These are phyloP conservation scores for Pediacus dermestoides DNA, from an alignment of 2,888 invertebrate genomes.

Conservation along the genomic window DNA sequence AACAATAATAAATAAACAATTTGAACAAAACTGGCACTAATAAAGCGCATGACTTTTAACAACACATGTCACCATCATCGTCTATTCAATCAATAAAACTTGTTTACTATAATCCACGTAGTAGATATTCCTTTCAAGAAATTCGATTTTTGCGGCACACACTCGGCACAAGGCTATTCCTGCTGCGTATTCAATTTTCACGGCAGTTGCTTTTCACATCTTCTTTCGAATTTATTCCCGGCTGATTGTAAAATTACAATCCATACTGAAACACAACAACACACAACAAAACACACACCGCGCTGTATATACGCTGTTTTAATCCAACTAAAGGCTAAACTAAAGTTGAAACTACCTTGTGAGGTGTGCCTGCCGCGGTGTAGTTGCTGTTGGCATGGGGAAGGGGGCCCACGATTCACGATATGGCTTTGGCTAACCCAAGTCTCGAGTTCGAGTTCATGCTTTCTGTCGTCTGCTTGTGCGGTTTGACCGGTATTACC, in stretches of 20 bases:
- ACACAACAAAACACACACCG: conserved; percentile 7
- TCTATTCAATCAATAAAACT: conserved; percentile 35
- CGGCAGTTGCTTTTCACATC: conserved; percentile 23
- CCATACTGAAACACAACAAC: background rate
- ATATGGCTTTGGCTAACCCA: background rate
- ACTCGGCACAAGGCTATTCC: too few relatives aligned
- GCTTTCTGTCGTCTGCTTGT: conserved; percentile 18
- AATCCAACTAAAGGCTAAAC: conserved; percentile 34
- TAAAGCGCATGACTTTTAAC: conserved; percentile 26
- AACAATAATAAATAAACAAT: conserved; percentile 22
- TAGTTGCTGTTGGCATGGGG: conserved; percentile 22
- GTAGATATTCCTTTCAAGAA: conserved; percentile 15
- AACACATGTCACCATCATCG: conserved; percentile 30
- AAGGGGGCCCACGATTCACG: conserved; percentile 26
- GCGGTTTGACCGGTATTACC: conserved; percentile 25
- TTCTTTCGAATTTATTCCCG: conserved; percentile 17
- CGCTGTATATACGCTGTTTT: conserved; percentile 30
- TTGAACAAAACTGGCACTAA: conserved; percentile 16
- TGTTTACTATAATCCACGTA: conserved; percentile 33
- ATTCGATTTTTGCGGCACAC: conserved; percentile 21
- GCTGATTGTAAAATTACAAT: background rate
- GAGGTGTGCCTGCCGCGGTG: conserved; percentile 34
- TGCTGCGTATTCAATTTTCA: conserved; percentile 14
- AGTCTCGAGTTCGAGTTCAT: conserved; percentile 8
- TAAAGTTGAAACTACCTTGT: conserved; percentile 34